These are phyloP conservation scores for Orbicella faveolata DNA, from an alignment of 64 coral and sea anemone genomes.

Conservation along the genomic window DNA sequence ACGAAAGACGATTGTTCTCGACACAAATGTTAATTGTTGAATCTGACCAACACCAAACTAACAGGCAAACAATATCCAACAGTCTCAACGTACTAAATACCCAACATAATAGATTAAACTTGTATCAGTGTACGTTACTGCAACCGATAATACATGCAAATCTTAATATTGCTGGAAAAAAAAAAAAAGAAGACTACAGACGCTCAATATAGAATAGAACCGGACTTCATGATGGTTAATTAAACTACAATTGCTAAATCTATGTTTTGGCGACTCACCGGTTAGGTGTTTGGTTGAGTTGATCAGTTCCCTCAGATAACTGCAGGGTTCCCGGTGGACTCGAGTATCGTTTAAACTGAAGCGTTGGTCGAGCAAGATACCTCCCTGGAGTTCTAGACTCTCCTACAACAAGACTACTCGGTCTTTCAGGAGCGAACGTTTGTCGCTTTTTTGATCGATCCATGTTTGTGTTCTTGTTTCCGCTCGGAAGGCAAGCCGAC, in stretches of 20 bases:
- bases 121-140: neutral
- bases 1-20: slow-evolving; percentile 1
- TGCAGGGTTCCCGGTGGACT: slow-evolving; percentile 30
- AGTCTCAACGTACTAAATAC: neutral
- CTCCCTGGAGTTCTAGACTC: neutral
- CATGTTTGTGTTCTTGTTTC: neutral
- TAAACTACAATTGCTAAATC: neutral
- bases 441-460: slow-evolving; percentile 16
- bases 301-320: neutral
- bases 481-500: neutral
- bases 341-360: slow-evolving; percentile 26
- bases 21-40: slow-evolving; percentile 19
- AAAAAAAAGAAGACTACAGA: neutral
- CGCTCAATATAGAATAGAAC: slow-evolving; percentile 26
- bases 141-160: slow-evolving; percentile 26
- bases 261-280: slow-evolving; percentile 1
- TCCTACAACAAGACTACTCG: neutral
- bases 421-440: slow-evolving; percentile 20
- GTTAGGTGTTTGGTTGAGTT: slow-evolving; percentile 4
- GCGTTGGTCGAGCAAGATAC: slow-evolving; percentile 22
- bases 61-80: neutral
- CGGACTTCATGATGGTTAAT: neutral
- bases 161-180: neutral
- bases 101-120: neutral
- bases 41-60: neutral